These are phyloP conservation scores for Trematocara marginatum DNA, from an alignment of 2,113 vertebrate genomes.

Conservation along the genomic window DNA sequence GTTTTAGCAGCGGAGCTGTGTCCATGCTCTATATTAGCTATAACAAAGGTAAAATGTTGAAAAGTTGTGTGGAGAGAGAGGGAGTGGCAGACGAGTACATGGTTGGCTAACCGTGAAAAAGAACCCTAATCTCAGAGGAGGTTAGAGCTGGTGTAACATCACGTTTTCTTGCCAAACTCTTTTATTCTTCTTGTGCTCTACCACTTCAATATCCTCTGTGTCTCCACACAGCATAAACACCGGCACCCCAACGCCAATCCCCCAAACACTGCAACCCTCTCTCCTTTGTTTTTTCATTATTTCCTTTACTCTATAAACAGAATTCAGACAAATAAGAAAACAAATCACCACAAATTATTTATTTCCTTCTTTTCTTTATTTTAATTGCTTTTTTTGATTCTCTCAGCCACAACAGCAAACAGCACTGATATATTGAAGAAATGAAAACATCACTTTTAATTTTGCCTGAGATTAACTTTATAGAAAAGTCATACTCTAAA, in stretches of 20 bases:
- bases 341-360: neutral
- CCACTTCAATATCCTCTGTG: conserved; percentile 13
- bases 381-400: neutral
- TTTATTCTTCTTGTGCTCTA: conserved; percentile 28
- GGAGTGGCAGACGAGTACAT: conserved; percentile 16
- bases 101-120: conserved; percentile 53
- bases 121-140: conserved; percentile 66
- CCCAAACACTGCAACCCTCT: neutral
- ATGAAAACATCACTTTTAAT: neutral
- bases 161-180: conserved; percentile 5
- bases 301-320: neutral
- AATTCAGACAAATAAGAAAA: neutral
- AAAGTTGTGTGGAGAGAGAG: conserved; percentile 4
- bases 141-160: conserved; percentile 57
- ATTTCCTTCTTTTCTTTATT: neutral
- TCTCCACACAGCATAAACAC: neutral
- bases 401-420: neutral
- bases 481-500: neutral
- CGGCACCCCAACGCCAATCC: neutral
- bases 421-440: neutral
- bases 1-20: neutral
- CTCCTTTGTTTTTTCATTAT: neutral
- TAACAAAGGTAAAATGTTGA: neutral
- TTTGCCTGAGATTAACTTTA: neutral
- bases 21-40: neutral